These are phyloP conservation scores for Tetraneura akinire DNA, from an alignment of 1,140 invertebrate species.

Conservation along the genomic window DNA sequence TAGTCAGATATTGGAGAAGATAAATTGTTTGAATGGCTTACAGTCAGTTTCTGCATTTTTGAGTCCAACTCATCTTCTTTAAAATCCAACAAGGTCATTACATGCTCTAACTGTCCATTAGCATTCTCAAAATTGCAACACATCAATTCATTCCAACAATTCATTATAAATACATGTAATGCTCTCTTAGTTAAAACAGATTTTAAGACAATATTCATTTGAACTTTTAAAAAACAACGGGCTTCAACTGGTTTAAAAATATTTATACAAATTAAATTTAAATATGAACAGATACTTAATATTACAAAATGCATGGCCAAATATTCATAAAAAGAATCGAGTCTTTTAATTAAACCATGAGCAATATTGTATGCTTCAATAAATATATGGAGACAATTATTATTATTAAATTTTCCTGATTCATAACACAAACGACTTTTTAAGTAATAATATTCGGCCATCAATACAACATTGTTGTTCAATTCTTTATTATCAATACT, in stretches of 20 bases:
- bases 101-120: conserved; percentile 26
- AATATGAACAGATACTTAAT: conserved; percentile 41
- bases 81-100: conserved; percentile 37
- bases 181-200: conserved; percentile 45
- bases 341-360: conserved; percentile 30
- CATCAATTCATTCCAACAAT: conserved; percentile 36
- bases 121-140: conserved; percentile 44
- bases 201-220: conserved; percentile 44
- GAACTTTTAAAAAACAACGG: conserved; percentile 41
- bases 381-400: conserved; percentile 12
- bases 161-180: conserved; percentile 47
- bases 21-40: not conserved
- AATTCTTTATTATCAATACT: conserved; percentile 10
- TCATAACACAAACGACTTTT: conserved; percentile 39
- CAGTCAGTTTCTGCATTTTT: conserved; percentile 43
- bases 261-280: conserved; percentile 48
- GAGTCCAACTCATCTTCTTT: conserved; percentile 36
- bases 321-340: conserved; percentile 40
- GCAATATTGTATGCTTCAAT: conserved; percentile 35
- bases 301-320: conserved; percentile 34
- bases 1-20: conserved; percentile 27
- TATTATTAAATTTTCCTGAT: conserved; percentile 12
- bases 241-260: conserved; percentile 38
- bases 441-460: conserved; percentile 35
- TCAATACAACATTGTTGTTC: conserved; percentile 23